Base-by-base conservation (phyloP, 1,140 invertebrate genomes). In the Stenopsyche tienmushanensis region DNA sequence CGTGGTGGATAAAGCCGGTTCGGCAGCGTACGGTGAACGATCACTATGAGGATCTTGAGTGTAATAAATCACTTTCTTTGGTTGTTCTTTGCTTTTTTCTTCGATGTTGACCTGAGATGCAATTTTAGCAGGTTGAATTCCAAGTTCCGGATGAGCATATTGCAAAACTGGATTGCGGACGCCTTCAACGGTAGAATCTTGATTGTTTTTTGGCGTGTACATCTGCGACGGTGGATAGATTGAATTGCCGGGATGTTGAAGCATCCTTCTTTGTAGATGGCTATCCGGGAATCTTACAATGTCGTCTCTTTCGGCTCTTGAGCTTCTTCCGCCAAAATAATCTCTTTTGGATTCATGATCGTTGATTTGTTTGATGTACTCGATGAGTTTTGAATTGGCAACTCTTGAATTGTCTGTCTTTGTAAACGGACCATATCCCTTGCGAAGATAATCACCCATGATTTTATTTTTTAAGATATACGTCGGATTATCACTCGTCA, bases 101-200 rank as follows among this genome's bases (percentile, higher is more conserved):
- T 72, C 74, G 41, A 73, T 52, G 50, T 71, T 41, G 29, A 72
- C 76, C 23, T 80, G 72, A 24, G 76, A 65, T 1, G 78, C 80
- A 1, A 78, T 80, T 74, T 87, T 88, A 0, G 87, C 89, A 0
- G 87, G 86, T 70, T 91, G 89, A 0, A 89, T 85, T 3, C 89
- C 89, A 1, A 90, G 73, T 69, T 91, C 89, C 0, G 89, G 89
- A 74, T 91, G 89, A 3, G 89, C 89, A 69, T 91, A 91, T 68
- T 90, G 88, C 1, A 90, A 77, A 2, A 91, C 87, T 0, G 89
- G 89, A 17, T 87, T 85, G 49, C 88, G 78, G 0, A 86, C 85
- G 41, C 86, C 87, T 69, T 88, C 84, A 0, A 83, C 75, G 0
- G 81, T 78, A 52, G 75, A 76, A 29, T 80, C 73, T 71, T 82